These are phyloP conservation scores for Mythimna impura DNA, from an alignment of 2,888 invertebrate species.

Conservation along the genomic window DNA sequence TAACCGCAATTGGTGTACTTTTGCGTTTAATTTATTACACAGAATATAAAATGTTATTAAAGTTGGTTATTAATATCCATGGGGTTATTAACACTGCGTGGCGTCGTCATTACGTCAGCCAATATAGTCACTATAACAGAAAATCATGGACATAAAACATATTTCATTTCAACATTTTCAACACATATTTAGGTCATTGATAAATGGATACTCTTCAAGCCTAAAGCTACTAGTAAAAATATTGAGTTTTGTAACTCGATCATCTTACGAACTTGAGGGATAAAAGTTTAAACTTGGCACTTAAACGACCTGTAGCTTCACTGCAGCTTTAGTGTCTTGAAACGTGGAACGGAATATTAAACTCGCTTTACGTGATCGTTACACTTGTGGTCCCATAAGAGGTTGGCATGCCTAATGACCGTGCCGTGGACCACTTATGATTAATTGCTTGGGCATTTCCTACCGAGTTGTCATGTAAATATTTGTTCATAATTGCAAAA, in stretches of 20 bases:
- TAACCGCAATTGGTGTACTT: constrained; percentile 31
- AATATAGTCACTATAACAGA: constrained; percentile 31
- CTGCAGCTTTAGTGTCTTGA: constrained; percentile 37
- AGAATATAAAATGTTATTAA: constrained; percentile 39
- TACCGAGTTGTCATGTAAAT: background rate
- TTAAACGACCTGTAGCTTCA: constrained; percentile 49
- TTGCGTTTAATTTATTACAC: constrained; percentile 24
- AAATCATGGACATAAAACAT: constrained; percentile 4
- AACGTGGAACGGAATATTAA: constrained; percentile 39
- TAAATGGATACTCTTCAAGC: background rate
- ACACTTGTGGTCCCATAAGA: constrained; percentile 35
- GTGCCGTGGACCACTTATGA: background rate
- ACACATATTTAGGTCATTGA: constrained; percentile 1
- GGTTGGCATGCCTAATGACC: background rate
- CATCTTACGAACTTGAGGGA: constrained; percentile 29
- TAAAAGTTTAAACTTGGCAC: constrained; percentile 50
- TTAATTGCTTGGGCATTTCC: constrained; percentile 5
- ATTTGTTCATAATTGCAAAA: background rate
- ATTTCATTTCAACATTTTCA: background rate
- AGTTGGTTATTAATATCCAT: constrained; percentile 30
- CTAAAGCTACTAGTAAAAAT: constrained; percentile 11
- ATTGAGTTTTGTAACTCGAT: constrained; percentile 31
- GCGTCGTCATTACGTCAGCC: constrained; percentile 38
- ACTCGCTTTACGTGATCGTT: constrained; percentile 17
- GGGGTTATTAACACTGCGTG: constrained; percentile 51